A percentile compares a stretch with the other conserved stretches of the same genome.
These are phyloP conservation scores for Pseudorhiza aurosa DNA, from an alignment of 30 jellyfish, hydroid and myxozoan genomes.

Conservation along the genomic window DNA sequence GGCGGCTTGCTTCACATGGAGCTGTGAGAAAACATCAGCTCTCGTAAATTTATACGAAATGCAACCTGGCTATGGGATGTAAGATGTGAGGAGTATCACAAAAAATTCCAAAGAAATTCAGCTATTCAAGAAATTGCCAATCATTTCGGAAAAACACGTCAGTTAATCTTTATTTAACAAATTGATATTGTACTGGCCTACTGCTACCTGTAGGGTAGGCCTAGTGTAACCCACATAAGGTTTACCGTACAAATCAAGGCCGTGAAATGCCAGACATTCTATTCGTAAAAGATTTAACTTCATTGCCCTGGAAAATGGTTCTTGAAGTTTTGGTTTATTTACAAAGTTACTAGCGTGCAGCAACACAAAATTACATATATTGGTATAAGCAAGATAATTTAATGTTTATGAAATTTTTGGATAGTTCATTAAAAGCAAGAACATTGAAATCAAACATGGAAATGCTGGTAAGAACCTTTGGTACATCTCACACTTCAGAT, in stretches of 20 bases:
- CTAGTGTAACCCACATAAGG: too few species aligned
- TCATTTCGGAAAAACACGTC: not conserved
- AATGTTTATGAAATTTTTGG: not conserved
- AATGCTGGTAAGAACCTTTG: not conserved
- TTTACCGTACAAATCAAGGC: too few species aligned
- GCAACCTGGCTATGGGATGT: not conserved
- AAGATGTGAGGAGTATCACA: not conserved
- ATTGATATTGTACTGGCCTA: too few species aligned
- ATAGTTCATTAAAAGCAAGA: not conserved
- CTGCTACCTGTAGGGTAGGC: too few species aligned
- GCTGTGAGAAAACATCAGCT: not conserved
- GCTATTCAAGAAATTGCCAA: not conserved
- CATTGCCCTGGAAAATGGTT: too few species aligned
- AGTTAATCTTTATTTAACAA: not conserved
- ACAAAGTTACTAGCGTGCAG: too few species aligned
- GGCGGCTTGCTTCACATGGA: slow-evolving; percentile 5
- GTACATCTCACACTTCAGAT: not conserved
- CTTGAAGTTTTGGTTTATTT: too few species aligned
- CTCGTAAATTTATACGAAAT: not conserved
- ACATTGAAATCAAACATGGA: not conserved
- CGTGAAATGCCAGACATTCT: too few species aligned
- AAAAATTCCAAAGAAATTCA: not conserved
- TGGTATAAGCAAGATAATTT: too few species aligned
- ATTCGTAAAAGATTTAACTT: too few species aligned
- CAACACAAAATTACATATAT: too few species aligned